A percentile compares a stretch with the other conserved stretches of the same genome.
Evolutionary conservation across 2,888 invertebrate genomes (phyloP).

Genomic region (Leucozona laternaria): DNA sequence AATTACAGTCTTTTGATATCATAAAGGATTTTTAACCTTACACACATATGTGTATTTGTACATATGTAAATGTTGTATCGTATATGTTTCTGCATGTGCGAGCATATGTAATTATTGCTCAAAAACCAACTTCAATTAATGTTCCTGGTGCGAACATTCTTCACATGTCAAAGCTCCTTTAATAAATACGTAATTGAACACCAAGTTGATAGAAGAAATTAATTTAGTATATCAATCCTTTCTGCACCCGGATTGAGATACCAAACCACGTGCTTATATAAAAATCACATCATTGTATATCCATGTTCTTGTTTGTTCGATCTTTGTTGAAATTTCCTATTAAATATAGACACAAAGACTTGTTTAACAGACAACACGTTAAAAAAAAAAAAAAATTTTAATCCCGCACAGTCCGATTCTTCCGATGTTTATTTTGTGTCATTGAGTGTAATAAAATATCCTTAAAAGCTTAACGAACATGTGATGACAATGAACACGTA

Average conservation of each 20-base stretch:
- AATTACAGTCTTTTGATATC: too few relatives aligned
- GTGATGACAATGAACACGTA: neutral
- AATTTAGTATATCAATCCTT: neutral
- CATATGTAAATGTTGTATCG: too few relatives aligned
- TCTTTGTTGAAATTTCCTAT: neutral
- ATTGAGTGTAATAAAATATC: neutral
- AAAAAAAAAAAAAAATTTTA: constrained; percentile 40
- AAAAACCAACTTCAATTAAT: neutral
- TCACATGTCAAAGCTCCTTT: neutral
- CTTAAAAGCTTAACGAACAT: constrained; percentile 5
- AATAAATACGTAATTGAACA: neutral
- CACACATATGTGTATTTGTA: too few relatives aligned
- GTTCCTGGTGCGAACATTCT: neutral
- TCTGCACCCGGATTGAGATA: neutral
- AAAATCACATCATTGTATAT: neutral
- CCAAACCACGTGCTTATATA: neutral
- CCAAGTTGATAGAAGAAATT: neutral
- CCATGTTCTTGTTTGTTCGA: neutral
- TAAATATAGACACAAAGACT: constrained; percentile 30
- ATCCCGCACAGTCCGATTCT: constrained; percentile 14
- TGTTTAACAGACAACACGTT: constrained; percentile 1
- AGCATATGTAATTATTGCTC: too few relatives aligned
- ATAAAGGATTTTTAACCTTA: too few relatives aligned
- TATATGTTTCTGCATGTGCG: too few relatives aligned
- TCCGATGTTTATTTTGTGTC: constrained; percentile 3